Conservation (phyloP, 2,113 vertebrate species). For the Gasterosteus aculeatus region DNA sequence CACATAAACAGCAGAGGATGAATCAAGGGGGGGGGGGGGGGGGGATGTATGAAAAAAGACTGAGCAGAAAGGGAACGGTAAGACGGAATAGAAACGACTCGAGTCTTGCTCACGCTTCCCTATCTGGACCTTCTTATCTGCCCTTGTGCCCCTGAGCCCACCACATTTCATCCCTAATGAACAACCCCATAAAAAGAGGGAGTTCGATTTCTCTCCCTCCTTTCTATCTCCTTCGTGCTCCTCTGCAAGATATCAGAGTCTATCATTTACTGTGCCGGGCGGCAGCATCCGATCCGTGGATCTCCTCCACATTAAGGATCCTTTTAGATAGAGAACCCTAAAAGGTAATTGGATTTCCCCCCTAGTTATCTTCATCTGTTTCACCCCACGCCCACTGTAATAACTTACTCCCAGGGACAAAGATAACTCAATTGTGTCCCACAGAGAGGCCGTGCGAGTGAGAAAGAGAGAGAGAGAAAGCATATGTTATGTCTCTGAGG, state of each 20-base stretch:
- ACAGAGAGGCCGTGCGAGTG: conserved; percentile 45
- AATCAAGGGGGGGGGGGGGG: conserved; percentile 41
- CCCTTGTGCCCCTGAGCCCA: conserved; percentile 80
- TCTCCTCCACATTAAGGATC: conserved; percentile 99
- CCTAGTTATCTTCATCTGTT: conserved; percentile 99
- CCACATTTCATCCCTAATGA: conserved; percentile 87
- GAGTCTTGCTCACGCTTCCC: conserved; percentile 64
- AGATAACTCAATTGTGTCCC: conserved; percentile 98
- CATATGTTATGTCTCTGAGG: conserved; percentile 95
- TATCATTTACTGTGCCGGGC: conserved; percentile 68
- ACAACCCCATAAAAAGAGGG: conserved; percentile 82
- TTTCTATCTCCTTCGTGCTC: conserved; percentile 48
- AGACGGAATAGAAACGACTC: conserved; percentile 71
- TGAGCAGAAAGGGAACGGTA: conserved; percentile 29
- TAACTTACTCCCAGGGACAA: conserved; percentile 96
- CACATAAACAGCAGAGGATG: conserved; percentile 61
- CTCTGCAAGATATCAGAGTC: conserved; percentile 70
- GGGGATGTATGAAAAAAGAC: conserved; percentile 35
- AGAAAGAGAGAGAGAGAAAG: conserved; percentile 69
- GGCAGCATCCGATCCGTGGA: conserved; percentile 85
- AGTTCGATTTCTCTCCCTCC: conserved; percentile 80
- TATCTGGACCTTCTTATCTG: conserved; percentile 82
- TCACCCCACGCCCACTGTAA: conserved; percentile 91
- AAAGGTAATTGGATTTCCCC: conserved; percentile 99
- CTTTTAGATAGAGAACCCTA: conserved; percentile 99